A percentile compares a stretch with the other conserved stretches of the same genome.
These are phyloP conservation scores for Aurelia sp. DNA, from an alignment of 30 jellyfish, hydroid and myxozoan genomes.

Conservation along the genomic window DNA sequence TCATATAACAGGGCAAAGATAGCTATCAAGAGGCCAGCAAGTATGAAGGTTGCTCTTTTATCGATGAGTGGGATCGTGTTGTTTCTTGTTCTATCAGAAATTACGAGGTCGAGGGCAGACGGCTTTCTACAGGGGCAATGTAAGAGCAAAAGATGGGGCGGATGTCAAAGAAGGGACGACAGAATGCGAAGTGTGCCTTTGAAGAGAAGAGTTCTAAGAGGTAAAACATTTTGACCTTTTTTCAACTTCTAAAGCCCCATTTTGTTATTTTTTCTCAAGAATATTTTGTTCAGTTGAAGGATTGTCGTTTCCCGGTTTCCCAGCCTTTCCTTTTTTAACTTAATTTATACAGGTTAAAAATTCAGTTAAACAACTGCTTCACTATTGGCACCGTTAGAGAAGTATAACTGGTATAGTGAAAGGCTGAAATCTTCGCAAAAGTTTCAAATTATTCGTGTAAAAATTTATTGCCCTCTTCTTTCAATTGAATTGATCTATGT, in stretches of 20 bases:
- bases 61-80: conserved; percentile 6
- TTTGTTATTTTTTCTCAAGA: too few species aligned
- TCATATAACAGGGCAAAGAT: neutral
- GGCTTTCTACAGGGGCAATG: conserved; percentile 50
- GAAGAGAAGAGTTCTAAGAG: conserved; percentile 13
- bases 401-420: too few species aligned
- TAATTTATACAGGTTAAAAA: too few species aligned
- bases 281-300: too few species aligned
- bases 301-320: neutral
- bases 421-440: too few species aligned
- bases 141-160: conserved; percentile 54
- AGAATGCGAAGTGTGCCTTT: neutral
- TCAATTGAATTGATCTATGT: too few species aligned
- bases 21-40: neutral
- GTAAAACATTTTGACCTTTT: neutral
- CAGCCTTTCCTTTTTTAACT: too few species aligned
- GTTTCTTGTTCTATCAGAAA: conserved; percentile 10
- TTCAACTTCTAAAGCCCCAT: too few species aligned
- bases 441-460: too few species aligned
- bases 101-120: conserved; percentile 1
- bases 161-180: conserved; percentile 6
- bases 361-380: too few species aligned
- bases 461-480: too few species aligned
- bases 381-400: too few species aligned
- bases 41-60: conserved; percentile 10